A percentile compares a stretch with the other conserved stretches of the same genome.
Evolutionary conservation across 2,888 invertebrate genomes (phyloP).

Genomic region (Rutpela maculata): DNA sequence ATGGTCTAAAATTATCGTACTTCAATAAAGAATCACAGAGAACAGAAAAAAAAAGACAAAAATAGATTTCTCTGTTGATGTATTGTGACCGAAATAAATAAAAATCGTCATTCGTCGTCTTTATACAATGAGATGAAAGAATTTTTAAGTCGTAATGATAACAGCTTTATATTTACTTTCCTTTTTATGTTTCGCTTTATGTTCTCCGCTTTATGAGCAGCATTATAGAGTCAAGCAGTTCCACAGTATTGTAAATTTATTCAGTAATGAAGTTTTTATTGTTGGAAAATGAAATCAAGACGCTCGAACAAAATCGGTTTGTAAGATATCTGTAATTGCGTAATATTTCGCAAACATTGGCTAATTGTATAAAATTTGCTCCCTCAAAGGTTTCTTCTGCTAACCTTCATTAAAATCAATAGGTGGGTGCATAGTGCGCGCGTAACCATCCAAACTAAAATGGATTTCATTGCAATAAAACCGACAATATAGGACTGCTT

Average conservation of each 20-base stretch:
- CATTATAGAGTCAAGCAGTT: not conserved
- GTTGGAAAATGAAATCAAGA: not conserved
- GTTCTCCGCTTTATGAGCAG: not conserved
- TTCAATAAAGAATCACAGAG: too few species aligned
- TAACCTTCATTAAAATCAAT: not conserved
- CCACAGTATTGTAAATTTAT: not conserved
- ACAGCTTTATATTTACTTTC: not conserved
- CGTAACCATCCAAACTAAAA: not conserved
- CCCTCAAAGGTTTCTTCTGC: not conserved
- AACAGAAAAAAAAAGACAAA: not conserved
- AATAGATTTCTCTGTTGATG: not conserved
- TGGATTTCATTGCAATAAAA: constrained; percentile 7
- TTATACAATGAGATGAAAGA: not conserved
- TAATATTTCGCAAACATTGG: not conserved
- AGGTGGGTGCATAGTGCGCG: not conserved
- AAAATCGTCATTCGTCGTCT: not conserved
- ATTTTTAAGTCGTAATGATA: not conserved
- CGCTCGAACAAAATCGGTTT: not conserved
- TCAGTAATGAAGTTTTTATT: not conserved
- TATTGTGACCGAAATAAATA: not conserved
- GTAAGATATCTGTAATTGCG: not conserved
- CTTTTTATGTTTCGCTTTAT: not conserved
- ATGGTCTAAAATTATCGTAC: too few species aligned
- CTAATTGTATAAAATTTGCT: not conserved
- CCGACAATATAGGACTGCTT: not conserved